Evolutionary conservation across 1,140 invertebrate species (phyloP).

Genomic region (Pseudobourletiella spinata): DNA sequence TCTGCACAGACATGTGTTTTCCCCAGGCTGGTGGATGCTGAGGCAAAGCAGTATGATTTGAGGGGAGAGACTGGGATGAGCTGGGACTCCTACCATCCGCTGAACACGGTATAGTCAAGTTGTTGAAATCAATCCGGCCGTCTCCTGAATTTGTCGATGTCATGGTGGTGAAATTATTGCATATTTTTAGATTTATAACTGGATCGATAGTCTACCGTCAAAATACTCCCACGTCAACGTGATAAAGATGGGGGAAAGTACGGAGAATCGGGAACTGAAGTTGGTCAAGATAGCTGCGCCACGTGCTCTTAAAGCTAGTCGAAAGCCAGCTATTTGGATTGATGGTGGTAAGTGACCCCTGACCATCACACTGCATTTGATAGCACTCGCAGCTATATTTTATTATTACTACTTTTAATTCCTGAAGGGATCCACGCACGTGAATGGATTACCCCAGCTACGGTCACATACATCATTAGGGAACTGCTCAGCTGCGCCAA

Average conservation of each 20-base stretch:
- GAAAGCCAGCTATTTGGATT: conserved; percentile 27
- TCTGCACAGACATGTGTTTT: too few relatives aligned
- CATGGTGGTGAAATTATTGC: too few relatives aligned
- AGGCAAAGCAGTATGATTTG: too few relatives aligned
- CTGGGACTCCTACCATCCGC: neutral
- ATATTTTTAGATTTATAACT: conserved; percentile 44
- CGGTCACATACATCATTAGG: conserved; percentile 46
- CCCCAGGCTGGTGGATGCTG: too few relatives aligned
- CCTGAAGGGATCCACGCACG: conserved; percentile 54
- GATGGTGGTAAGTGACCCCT: conserved; percentile 27
- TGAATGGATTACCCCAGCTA: conserved; percentile 58
- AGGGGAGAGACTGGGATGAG: too few relatives aligned
- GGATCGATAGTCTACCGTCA: conserved; percentile 44
- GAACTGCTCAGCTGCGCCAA: conserved; percentile 38
- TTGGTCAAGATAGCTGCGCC: conserved; percentile 48
- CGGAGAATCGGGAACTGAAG: conserved; percentile 52
- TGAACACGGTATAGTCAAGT: too few relatives aligned
- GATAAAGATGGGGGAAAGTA: conserved; percentile 48
- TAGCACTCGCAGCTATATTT: conserved; percentile 37
- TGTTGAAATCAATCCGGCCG: too few relatives aligned
- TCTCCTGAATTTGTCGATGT: too few relatives aligned
- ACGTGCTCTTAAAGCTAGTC: neutral
- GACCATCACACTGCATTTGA: neutral
- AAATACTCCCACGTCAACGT: conserved; percentile 45
- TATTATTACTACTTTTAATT: too few relatives aligned